Evolutionary conservation across 1,140 invertebrate genomes (phyloP).

Genomic region (Aricia agestis): DNA sequence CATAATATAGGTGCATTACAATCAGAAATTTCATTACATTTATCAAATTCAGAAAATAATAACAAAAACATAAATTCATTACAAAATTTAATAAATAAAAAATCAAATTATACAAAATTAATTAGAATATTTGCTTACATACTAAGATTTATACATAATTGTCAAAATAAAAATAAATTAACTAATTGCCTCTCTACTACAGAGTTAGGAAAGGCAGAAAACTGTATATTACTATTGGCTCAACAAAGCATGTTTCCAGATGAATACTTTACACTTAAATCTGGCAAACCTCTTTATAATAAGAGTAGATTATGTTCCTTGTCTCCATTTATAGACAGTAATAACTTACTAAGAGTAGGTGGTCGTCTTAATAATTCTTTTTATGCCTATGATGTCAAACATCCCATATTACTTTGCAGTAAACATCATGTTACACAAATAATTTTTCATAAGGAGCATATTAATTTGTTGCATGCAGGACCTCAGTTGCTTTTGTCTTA

Average conservation of each 20-base stretch:
- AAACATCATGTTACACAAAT: constrained; percentile 25
- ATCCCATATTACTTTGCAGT: constrained; percentile 28
- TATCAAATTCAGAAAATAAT: constrained; percentile 21
- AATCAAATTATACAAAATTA: constrained; percentile 14
- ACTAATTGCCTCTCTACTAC: not conserved
- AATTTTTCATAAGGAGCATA: constrained; percentile 20
- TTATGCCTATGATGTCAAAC: constrained; percentile 31
- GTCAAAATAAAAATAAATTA: constrained; percentile 8
- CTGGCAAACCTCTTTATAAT: constrained; percentile 9
- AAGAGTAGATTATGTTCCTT: constrained; percentile 26
- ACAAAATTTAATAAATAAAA: constrained; percentile 16
- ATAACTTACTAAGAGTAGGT: constrained; percentile 30
- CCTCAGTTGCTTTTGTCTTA: constrained; percentile 22
- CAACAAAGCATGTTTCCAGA: constrained; percentile 10
- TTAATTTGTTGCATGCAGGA: constrained; percentile 22
- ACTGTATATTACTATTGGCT: constrained; percentile 10
- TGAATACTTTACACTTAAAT: constrained; percentile 22
- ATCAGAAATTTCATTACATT: constrained; percentile 1
- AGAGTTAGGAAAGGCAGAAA: constrained; percentile 19
- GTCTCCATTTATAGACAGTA: constrained; percentile 25
- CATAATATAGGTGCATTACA: not conserved
- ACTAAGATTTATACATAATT: constrained; percentile 7
- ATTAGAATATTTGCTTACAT: constrained; percentile 19
- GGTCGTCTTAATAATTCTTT: constrained; percentile 32
- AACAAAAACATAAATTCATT: not conserved